Conservation (phyloP, 2,113 vertebrate species). For the Bucco capensis region DNA sequence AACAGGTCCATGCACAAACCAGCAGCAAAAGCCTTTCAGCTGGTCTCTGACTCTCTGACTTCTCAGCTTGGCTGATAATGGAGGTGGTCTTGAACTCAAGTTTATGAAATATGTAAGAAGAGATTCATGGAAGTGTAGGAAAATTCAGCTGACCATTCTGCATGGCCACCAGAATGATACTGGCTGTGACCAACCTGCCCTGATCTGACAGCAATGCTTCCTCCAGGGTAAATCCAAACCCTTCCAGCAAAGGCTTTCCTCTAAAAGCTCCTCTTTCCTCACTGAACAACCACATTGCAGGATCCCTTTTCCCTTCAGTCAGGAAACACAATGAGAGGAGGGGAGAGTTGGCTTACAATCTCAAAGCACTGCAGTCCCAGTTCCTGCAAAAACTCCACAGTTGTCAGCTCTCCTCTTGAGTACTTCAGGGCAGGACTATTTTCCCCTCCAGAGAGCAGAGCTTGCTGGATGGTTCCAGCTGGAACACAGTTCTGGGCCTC, state of each 20-base stretch:
- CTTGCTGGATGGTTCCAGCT: conserved; percentile 68
- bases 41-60: background rate
- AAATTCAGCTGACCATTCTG: background rate
- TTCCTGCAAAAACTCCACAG: conserved; percentile 70
- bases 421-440: conserved; percentile 70
- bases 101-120: background rate
- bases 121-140: background rate
- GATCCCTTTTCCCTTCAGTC: background rate
- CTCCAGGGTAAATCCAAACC: background rate
- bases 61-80: background rate
- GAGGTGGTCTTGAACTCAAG: background rate
- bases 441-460: conserved; percentile 55
- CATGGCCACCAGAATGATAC: background rate
- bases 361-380: conserved; percentile 72
- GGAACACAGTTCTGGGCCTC: conserved; percentile 71
- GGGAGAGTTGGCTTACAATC: conserved; percentile 66
- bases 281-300: background rate
- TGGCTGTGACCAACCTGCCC: background rate
- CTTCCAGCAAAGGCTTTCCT: background rate
- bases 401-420: conserved; percentile 74
- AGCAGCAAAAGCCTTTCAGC: background rate
- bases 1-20: fast-evolving
- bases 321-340: background rate
- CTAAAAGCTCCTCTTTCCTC: background rate
- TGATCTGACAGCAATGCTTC: background rate